Percentiles rank a stretch among this genome's conserved stretches.
Evolutionary conservation across 2,888 invertebrate genomes (phyloP).

Genomic region (Didymodactylos carnosus): DNA sequence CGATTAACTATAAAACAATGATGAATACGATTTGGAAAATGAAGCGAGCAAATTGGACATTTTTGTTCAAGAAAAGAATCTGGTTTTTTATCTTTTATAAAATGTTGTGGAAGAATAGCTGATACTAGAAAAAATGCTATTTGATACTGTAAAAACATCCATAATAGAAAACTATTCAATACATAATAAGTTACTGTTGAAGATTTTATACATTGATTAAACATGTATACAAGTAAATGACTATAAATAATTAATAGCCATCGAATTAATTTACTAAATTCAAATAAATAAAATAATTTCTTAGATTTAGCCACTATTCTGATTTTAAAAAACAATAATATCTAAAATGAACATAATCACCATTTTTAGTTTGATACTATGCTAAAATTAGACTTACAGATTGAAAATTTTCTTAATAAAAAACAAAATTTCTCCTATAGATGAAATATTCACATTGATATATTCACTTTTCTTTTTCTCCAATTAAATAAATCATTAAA

Average conservation of each 20-base stretch:
- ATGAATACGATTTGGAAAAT: neutral
- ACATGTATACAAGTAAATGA: neutral
- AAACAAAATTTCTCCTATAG: no score
- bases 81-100: no score
- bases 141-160: neutral
- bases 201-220: no score
- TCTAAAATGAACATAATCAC: no score
- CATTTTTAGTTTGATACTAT: no score
- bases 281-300: neutral
- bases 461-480: no score
- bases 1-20: neutral
- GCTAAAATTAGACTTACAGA: no score
- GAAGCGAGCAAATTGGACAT: neutral
- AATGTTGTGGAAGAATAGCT: neutral
- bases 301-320: neutral
- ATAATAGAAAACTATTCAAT: neutral
- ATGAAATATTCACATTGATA: no score
- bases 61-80: no score
- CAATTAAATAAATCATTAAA: no score
- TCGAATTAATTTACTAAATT: neutral
- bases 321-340: neutral
- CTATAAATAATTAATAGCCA: neutral
- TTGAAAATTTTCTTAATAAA: no score
- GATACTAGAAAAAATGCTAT: neutral
- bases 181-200: neutral